Percentiles rank a stretch among this genome's conserved stretches.
Evolutionary conservation across 2,113 vertebrate genomes (phyloP).

Genomic region (Eudorcas thomsonii): DNA sequence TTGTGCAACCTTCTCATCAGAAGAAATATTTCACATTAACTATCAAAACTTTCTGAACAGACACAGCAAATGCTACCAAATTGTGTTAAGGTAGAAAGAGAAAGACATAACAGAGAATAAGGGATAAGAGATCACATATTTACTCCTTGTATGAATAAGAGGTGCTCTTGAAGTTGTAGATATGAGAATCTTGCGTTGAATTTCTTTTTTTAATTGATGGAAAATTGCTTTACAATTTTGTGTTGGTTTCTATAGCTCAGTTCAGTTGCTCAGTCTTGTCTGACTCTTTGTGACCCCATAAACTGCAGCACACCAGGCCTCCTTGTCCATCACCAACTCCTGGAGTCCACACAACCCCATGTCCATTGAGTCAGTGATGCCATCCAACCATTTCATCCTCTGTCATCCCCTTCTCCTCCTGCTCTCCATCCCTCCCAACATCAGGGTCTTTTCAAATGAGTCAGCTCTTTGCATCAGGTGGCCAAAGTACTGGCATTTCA

Average conservation of each 20-base stretch:
- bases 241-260: background rate
- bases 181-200: background rate
- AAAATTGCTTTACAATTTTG: background rate
- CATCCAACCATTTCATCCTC: too few species aligned
- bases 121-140: background rate
- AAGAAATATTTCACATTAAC: background rate
- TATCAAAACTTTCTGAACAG: background rate
- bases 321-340: background rate
- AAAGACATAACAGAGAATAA: background rate
- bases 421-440: too few species aligned
- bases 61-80: background rate
- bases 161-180: background rate
- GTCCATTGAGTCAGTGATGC: too few species aligned
- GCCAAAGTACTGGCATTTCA: too few species aligned
- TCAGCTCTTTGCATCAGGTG: too few species aligned
- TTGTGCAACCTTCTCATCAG: background rate
- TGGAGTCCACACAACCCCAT: too few species aligned
- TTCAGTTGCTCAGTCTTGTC: background rate
- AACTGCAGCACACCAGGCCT: background rate
- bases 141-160: background rate
- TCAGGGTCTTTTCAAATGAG: too few species aligned
- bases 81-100: background rate
- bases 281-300: background rate
- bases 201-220: background rate
- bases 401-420: too few species aligned